These are phyloP conservation scores for Euplexia lucipara DNA, from an alignment of 2,888 invertebrate species.

Conservation along the genomic window DNA sequence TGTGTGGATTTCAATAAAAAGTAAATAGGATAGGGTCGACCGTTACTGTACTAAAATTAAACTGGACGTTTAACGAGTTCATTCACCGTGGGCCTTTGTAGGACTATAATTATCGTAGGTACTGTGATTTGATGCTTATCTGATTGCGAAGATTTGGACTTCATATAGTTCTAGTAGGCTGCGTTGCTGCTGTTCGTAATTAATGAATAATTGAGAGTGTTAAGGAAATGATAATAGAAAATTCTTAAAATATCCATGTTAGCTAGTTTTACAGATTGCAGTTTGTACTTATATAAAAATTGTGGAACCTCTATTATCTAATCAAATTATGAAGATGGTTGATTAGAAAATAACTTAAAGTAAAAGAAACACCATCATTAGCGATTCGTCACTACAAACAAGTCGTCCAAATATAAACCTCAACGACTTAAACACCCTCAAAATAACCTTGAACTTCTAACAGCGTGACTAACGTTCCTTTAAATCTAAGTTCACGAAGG, in stretches of 20 bases:
- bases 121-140: not conserved
- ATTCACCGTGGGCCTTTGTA: not conserved
- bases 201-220: not conserved
- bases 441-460: conserved; percentile 21
- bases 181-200: not conserved
- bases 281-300: not conserved
- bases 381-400: not conserved
- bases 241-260: not conserved
- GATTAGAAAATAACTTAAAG: not conserved
- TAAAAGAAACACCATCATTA: not conserved
- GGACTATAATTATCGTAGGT: too few species aligned
- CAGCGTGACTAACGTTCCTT: conserved; percentile 20
- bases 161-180: not conserved
- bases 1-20: not conserved
- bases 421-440: not conserved
- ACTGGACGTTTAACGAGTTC: not conserved
- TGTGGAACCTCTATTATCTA: not conserved
- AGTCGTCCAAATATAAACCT: not conserved
- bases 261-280: not conserved
- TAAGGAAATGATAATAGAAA: conserved; percentile 2
- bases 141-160: not conserved
- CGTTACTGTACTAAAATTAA: not conserved
- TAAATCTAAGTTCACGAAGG: conserved; percentile 33
- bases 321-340: not conserved
- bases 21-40: not conserved